Conservation (phyloP, 2,113 vertebrate species). For the Otocyon megalotis region DNA sequence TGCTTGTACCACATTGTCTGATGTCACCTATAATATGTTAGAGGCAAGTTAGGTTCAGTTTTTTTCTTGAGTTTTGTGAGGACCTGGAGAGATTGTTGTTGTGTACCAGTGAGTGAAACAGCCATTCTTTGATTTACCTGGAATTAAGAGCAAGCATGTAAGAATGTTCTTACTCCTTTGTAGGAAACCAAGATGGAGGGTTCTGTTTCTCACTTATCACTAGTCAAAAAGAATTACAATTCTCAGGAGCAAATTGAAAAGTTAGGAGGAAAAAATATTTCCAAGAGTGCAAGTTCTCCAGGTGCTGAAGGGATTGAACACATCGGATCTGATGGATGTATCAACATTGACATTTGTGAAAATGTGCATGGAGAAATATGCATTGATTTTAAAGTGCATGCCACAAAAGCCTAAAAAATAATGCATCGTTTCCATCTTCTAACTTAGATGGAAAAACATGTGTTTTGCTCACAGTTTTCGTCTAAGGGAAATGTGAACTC, state of each 20-base stretch:
- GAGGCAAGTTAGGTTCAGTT: neutral
- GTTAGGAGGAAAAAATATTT: constrained; percentile 61
- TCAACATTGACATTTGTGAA: constrained; percentile 69
- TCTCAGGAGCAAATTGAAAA: constrained; percentile 67
- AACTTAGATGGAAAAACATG: constrained; percentile 80
- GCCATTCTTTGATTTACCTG: neutral
- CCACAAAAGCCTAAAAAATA: constrained; percentile 68
- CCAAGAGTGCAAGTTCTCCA: constrained; percentile 61
- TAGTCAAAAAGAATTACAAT: constrained; percentile 71
- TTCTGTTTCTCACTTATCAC: constrained; percentile 76
- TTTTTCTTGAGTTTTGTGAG: neutral
- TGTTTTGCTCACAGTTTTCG: constrained; percentile 77
- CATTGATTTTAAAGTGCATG: constrained; percentile 69
- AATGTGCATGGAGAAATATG: constrained; percentile 69
- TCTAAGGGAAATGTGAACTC: constrained; percentile 74
- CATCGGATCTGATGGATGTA: constrained; percentile 48
- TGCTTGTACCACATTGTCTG: neutral
- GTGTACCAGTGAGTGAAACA: neutral
- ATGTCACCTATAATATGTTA: neutral
- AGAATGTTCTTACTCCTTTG: constrained; percentile 11
- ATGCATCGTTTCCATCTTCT: constrained; percentile 74
- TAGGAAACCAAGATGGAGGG: constrained; percentile 39
- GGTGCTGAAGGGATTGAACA: constrained; percentile 72
- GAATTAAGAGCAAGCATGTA: constrained; percentile 14
- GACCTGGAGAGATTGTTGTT: neutral